A percentile compares a stretch with the other conserved stretches of the same genome.
phyloP scores from a whole-genome alignment of 2,888 invertebrate species.

The Eupithecia tripunctaria region DNA sequence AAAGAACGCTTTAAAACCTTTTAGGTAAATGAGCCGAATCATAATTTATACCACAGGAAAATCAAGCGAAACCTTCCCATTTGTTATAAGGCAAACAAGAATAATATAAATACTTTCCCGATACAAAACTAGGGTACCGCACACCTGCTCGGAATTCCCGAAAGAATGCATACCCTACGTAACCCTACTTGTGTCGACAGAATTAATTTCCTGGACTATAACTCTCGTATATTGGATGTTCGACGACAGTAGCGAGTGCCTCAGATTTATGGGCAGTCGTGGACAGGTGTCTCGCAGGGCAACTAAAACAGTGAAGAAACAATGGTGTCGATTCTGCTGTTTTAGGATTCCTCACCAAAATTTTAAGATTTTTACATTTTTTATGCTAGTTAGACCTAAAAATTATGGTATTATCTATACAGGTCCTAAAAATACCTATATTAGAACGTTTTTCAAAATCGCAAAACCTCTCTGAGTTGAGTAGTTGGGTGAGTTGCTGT shows the following conservation, averaged over 20 bases:
- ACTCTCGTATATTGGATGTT: constrained; percentile 82
- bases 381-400: no score
- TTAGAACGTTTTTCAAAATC: no score
- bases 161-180: constrained; percentile 53
- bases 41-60: not conserved
- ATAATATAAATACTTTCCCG: not conserved
- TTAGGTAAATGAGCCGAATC: not conserved
- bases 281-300: constrained; percentile 63
- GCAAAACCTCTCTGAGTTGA: no score
- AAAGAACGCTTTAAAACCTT: not conserved
- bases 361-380: no score
- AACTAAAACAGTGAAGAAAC: not conserved
- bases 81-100: not conserved
- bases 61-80: not conserved
- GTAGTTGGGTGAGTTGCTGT: no score
- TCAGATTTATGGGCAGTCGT: constrained; percentile 76
- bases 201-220: constrained; percentile 84
- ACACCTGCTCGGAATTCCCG: constrained; percentile 7
- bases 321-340: no score
- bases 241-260: constrained; percentile 76
- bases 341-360: no score
- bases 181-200: constrained; percentile 81
- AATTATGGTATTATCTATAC: no score
- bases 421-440: no score
- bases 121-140: not conserved